phyloP scores from a whole-genome alignment of 2,113 vertebrate species.

The Anoplopoma fimbria region DNA sequence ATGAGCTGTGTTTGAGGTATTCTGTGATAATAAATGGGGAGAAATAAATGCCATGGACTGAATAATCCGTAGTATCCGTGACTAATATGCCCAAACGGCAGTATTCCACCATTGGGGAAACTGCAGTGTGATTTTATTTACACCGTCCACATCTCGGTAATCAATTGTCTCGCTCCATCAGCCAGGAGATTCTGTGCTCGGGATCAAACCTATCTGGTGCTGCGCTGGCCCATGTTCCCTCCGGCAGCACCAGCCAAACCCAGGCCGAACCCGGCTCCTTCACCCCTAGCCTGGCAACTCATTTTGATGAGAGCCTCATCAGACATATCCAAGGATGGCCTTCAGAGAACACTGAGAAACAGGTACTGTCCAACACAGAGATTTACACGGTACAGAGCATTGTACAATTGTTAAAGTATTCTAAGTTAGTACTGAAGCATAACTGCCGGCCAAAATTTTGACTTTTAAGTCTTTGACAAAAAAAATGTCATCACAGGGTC shows the following conservation, averaged over 20 bases:
- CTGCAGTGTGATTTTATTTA: not conserved
- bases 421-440: not conserved
- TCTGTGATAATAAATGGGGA: not conserved
- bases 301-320: constrained; percentile 98
- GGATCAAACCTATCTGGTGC: constrained; percentile 87
- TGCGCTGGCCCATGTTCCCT: constrained; percentile 38
- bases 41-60: not conserved
- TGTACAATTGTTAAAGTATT: not conserved
- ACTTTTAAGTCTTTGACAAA: not conserved
- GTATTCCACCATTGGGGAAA: not conserved
- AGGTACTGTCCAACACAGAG: constrained; percentile 79
- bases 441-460: not conserved
- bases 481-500: not conserved
- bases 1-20: not conserved
- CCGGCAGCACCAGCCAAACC: constrained; percentile 67
- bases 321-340: constrained; percentile 99
- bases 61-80: not conserved
- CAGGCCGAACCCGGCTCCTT: constrained; percentile 87
- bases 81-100: not conserved
- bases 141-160: not conserved
- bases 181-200: constrained; percentile 91
- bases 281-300: constrained; percentile 93
- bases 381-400: not conserved
- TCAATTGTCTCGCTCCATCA: constrained; percentile 75
- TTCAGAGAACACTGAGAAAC: constrained; percentile 97